Conservation (phyloP, 2,888 invertebrate genomes). For the Erebia ligea region DNA sequence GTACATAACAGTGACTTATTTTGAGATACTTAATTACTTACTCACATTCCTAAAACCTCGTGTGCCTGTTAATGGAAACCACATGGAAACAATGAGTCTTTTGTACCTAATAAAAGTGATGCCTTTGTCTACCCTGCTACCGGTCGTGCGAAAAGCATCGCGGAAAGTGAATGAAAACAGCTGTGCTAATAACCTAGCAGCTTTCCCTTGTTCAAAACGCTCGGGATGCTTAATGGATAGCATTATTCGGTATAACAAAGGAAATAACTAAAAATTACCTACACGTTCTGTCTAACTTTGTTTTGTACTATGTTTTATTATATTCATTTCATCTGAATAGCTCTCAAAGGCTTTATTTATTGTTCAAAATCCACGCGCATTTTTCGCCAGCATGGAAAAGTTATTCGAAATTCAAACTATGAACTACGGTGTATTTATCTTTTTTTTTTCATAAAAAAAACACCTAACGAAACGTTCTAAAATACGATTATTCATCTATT, state of each 20-base stretch:
- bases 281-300: neutral
- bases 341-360: too few relatives aligned
- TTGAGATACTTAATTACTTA: too few relatives aligned
- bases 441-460: too few relatives aligned
- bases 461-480: too few relatives aligned
- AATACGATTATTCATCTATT: too few relatives aligned
- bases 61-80: neutral
- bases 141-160: conserved; percentile 28
- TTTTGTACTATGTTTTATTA: neutral
- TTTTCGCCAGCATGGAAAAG: too few relatives aligned
- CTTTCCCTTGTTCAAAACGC: conserved; percentile 35
- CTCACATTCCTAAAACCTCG: neutral
- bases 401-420: too few relatives aligned
- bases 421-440: too few relatives aligned
- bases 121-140: conserved; percentile 24
- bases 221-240: conserved; percentile 10
- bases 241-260: neutral
- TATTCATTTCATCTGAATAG: too few relatives aligned
- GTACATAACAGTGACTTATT: too few relatives aligned
- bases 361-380: too few relatives aligned
- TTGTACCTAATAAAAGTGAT: conserved; percentile 28
- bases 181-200: conserved; percentile 39
- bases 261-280: neutral
- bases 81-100: conserved; percentile 16
- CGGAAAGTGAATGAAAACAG: conserved; percentile 39